A percentile compares a stretch with the other conserved stretches of the same genome.
Evolutionary conservation across 2,113 vertebrate species (phyloP).

Genomic region (Megalops atlanticus): DNA sequence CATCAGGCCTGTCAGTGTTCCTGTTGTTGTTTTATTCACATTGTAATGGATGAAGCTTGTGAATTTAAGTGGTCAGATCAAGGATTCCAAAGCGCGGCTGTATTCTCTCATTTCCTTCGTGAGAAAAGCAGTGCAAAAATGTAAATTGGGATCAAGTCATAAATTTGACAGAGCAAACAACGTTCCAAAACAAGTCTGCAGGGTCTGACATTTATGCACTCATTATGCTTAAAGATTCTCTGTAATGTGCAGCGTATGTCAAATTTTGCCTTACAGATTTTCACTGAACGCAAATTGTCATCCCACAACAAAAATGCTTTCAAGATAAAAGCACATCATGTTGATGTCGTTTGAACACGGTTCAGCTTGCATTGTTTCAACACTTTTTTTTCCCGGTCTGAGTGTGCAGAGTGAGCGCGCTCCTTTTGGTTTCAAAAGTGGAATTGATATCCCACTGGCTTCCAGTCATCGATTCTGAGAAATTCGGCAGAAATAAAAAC

Average conservation of each 20-base stretch:
- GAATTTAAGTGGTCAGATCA: background rate
- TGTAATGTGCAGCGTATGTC: background rate
- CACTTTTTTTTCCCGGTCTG: background rate
- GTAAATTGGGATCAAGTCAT: background rate
- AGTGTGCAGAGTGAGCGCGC: background rate
- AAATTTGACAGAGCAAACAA: no score
- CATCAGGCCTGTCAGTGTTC: slow-evolving; percentile 42
- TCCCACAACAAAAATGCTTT: background rate
- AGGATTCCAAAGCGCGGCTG: background rate
- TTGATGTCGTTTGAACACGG: background rate
- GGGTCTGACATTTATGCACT: no score
- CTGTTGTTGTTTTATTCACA: slow-evolving; percentile 59
- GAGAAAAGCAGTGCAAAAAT: background rate
- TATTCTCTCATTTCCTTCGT: background rate
- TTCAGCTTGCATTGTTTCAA: background rate
- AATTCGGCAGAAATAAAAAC: background rate
- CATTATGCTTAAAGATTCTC: background rate
- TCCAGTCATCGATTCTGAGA: background rate
- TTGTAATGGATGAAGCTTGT: slow-evolving; percentile 53
- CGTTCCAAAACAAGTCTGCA: no score
- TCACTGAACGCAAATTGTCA: background rate
- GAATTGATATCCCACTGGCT: background rate
- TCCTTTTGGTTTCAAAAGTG: slow-evolving; percentile 38
- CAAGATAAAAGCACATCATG: background rate
- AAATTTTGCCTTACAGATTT: background rate